phyloP scores from a whole-genome alignment of 2,113 vertebrate species.

The Indicator indicator region DNA sequence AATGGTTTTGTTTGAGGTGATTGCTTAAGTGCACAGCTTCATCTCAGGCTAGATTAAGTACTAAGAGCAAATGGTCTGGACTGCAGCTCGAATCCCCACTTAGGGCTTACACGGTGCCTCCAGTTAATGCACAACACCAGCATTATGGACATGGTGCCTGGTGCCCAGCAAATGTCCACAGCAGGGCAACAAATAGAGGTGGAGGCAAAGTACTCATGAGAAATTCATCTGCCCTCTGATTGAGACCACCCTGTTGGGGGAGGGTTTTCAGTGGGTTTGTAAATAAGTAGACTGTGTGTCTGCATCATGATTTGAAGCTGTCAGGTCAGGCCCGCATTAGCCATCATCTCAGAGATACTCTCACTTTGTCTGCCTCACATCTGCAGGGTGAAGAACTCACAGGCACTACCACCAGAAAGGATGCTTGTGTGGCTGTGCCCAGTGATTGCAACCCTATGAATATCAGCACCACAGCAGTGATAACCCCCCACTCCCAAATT shows the following conservation, averaged over 20 bases:
- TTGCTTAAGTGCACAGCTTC: conserved; percentile 42
- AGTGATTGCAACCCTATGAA: not conserved
- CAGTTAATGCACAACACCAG: not conserved
- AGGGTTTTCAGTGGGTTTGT: not conserved
- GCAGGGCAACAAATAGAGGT: not conserved
- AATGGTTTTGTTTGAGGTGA: conserved; percentile 42
- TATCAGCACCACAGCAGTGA: not conserved
- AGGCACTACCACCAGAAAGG: not conserved
- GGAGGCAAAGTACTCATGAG: not conserved
- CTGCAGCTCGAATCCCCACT: not conserved
- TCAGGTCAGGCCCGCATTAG: not conserved
- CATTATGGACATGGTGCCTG: not conserved
- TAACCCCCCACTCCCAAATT: not conserved
- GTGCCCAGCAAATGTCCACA: not conserved
- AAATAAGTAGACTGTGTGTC: not conserved
- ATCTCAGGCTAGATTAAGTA: conserved; percentile 4
- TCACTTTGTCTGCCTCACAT: not conserved
- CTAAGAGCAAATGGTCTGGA: not conserved
- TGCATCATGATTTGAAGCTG: not conserved
- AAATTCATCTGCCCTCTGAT: not conserved
- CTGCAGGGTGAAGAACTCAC: not conserved
- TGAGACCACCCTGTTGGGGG: rapidly evolving
- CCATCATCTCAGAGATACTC: not conserved
- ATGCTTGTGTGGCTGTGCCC: not conserved
- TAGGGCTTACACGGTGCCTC: not conserved